These are phyloP conservation scores for Drosophila pseudotalamancana DNA, from an alignment of 2,888 invertebrate species.

Conservation along the genomic window DNA sequence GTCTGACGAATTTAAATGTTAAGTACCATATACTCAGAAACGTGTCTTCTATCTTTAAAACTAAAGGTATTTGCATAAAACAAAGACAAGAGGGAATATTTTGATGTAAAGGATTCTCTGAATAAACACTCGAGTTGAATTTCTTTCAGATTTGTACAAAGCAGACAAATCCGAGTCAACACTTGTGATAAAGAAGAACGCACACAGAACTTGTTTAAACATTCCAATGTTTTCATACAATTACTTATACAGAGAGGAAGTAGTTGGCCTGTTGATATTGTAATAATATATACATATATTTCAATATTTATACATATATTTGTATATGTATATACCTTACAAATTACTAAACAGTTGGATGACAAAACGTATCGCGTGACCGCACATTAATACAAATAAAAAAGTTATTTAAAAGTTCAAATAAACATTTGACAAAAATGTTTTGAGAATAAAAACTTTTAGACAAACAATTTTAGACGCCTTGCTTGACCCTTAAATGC, in stretches of 20 bases:
- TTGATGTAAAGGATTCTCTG: background rate
- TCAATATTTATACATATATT: conserved; percentile 41
- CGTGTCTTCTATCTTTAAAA: background rate
- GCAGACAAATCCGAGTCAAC: background rate
- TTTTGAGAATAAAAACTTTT: conserved; percentile 10
- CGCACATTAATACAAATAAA: conserved; percentile 17
- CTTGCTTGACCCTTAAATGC: conserved; percentile 11
- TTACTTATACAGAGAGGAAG: background rate
- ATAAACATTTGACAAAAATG: conserved; percentile 29
- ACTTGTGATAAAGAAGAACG: background rate
- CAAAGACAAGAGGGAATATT: background rate
- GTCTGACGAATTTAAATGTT: no score
- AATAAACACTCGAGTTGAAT: background rate
- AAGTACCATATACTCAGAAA: no score
- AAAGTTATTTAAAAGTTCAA: conserved; percentile 20
- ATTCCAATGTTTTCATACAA: conserved; percentile 9
- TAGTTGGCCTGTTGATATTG: conserved; percentile 38
- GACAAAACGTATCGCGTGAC: background rate
- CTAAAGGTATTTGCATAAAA: background rate
- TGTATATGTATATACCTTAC: conserved; percentile 36
- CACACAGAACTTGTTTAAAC: conserved; percentile 9
- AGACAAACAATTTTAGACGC: conserved; percentile 18
- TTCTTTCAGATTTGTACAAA: conserved; percentile 5
- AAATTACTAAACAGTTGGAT: conserved; percentile 10
- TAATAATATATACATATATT: conserved; percentile 20